phyloP scores from a whole-genome alignment of 64 coral and sea anemone genomes.

The Pocillopora damicornis region DNA sequence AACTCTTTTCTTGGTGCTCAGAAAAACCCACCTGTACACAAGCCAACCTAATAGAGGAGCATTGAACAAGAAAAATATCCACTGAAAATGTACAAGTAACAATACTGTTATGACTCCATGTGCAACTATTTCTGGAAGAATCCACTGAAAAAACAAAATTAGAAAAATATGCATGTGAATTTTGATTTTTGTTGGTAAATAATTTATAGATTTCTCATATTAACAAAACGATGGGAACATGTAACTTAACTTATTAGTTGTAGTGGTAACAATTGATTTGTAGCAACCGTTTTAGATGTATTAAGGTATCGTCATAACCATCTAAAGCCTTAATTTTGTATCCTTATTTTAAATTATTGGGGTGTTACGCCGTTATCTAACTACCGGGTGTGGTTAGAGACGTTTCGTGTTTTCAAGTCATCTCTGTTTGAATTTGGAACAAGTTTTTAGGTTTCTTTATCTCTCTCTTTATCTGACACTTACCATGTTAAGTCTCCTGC shows the following conservation, averaged over 20 bases:
- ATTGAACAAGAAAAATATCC: conserved; percentile 86
- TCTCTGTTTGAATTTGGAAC: neutral
- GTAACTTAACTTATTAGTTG: too few species aligned
- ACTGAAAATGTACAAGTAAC: conserved; percentile 84
- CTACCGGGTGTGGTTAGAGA: too few species aligned
- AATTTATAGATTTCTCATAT: neutral
- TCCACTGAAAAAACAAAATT: conserved; percentile 53
- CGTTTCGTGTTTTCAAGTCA: too few species aligned
- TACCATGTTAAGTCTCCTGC: conserved; percentile 82
- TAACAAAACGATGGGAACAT: too few species aligned
- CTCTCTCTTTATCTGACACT: neutral
- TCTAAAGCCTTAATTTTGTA: too few species aligned
- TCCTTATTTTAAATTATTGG: too few species aligned
- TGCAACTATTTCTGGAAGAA: conserved; percentile 90
- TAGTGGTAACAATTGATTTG: too few species aligned
- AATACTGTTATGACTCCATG: conserved; percentile 70
- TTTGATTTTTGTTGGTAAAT: neutral
- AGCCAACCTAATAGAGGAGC: conserved; percentile 75
- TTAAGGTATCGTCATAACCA: too few species aligned
- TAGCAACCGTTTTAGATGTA: too few species aligned
- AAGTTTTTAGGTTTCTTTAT: neutral
- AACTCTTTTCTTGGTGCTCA: neutral
- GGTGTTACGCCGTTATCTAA: too few species aligned
- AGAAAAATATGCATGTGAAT: neutral
- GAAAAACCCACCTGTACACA: conserved; percentile 73